Evolutionary conservation across 2,888 invertebrate genomes (phyloP).

Genomic region (Scaptomyza caliginosa): DNA sequence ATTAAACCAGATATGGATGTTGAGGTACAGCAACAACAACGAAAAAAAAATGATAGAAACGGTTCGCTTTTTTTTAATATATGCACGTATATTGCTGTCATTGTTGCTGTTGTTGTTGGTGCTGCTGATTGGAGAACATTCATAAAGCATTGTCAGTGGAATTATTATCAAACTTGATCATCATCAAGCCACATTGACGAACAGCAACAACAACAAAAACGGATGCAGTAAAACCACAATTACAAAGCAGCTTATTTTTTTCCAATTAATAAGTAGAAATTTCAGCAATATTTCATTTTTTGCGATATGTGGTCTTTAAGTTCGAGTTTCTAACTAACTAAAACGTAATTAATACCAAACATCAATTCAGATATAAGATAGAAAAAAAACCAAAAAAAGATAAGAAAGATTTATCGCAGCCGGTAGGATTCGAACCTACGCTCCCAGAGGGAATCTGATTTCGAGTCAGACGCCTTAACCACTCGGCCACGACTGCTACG

Average conservation of each 20-base stretch:
- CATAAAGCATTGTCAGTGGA: slow-evolving; percentile 29
- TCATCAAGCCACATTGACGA: neutral
- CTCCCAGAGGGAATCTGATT: slow-evolving; percentile 91
- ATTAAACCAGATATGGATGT: slow-evolving; percentile 75
- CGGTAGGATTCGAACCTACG: slow-evolving; percentile 94
- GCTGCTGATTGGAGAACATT: slow-evolving; percentile 41
- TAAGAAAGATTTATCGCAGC: slow-evolving; percentile 85
- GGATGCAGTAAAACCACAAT: neutral
- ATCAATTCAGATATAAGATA: neutral
- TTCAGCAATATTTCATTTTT: no score
- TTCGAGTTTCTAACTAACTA: no score
- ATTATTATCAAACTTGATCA: slow-evolving; percentile 1
- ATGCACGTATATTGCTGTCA: slow-evolving; percentile 1
- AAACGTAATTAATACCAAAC: neutral
- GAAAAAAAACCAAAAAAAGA: neutral
- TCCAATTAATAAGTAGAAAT: neutral
- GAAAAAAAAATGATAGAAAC: neutral
- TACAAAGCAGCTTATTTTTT: neutral
- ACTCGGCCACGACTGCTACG: slow-evolving; percentile 84
- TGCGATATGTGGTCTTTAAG: no score
- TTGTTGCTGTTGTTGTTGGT: slow-evolving; percentile 16
- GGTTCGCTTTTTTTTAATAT: slow-evolving; percentile 18
- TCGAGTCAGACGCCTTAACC: slow-evolving; percentile 85
- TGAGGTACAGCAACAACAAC: slow-evolving; percentile 8
- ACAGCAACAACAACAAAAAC: slow-evolving; percentile 1